Base-by-base conservation (phyloP, 2,888 invertebrate genomes). In the Disparrhopalites patrizii region DNA sequence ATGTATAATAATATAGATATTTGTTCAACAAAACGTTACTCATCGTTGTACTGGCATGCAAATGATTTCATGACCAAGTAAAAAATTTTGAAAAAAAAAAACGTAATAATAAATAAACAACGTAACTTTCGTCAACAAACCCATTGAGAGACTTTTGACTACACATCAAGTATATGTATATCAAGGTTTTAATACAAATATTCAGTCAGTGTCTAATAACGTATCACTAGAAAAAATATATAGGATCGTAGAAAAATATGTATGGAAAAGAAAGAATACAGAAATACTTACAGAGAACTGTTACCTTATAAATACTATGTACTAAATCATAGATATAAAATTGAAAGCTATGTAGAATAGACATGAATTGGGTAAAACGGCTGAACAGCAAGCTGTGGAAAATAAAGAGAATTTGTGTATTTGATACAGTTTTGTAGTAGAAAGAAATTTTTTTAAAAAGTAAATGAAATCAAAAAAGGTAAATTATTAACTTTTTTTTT, bases 331-430 rank as follows among this genome's bases (percentile, higher is more conserved):
- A n/a, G n/a, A n/a, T n/a, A n/a, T n/a, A n/a, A n/a, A n/a, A n/a
- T n/a, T 50, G 33, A 18, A 52, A 62, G 51, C 50, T 28, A 52
- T 62, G 50, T 30, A 62, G 52, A 52, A 28, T n/a, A n/a, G n/a
- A 62, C 62, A 62, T 38, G 51, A 52, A 62, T 20, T 50, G 52
- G 52, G 52, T 52, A 38, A 40, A 57, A 62, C 33, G 38, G 36
- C 23, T 36, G 33, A 51, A 62, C 62, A 52, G 62, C 62, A 62
- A 62, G 62, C 62, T 62, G 62, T 55, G 36, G n/a, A 8, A 55
- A 55, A 33, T n/a, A 27, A 54, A 20, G 36, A 33, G 18, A 55
- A 31, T 20, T 55, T 20, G 23, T 33, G 20, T 10, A 43, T 43
- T 10, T n/a, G n/a, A n/a, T 43, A 43, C 20, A 43, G 20, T 43